These are phyloP conservation scores for Cephonodes hylas DNA, from an alignment of 2,888 invertebrate species.

Conservation along the genomic window DNA sequence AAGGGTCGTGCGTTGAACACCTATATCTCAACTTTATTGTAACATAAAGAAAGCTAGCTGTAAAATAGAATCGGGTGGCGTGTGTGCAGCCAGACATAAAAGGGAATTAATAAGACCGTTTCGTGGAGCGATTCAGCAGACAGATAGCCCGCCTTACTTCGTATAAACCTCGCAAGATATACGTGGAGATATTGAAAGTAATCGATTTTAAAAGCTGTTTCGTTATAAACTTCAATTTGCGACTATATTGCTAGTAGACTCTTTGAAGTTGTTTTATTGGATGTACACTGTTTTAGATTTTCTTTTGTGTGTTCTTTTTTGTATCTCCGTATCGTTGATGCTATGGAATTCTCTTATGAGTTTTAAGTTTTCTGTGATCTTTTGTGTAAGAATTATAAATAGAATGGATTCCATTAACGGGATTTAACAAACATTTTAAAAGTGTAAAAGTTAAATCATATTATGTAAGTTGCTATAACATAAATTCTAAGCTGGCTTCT, in stretches of 20 bases:
- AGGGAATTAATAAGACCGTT: slow-evolving; percentile 78
- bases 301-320: background rate
- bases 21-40: slow-evolving; percentile 65
- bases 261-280: slow-evolving; percentile 31
- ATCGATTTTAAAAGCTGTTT: slow-evolving; percentile 64
- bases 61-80: slow-evolving; percentile 50
- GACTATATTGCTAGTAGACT: slow-evolving; percentile 33
- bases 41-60: slow-evolving; percentile 74
- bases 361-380: background rate
- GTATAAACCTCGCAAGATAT: slow-evolving; percentile 53
- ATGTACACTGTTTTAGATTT: slow-evolving; percentile 21
- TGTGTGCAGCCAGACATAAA: slow-evolving; percentile 68
- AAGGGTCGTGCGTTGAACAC: slow-evolving; percentile 41
- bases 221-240: slow-evolving; percentile 45
- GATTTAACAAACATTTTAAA: no score
- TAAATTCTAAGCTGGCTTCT: no score
- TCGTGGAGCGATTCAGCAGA: slow-evolving; percentile 64
- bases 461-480: no score
- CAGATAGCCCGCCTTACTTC: slow-evolving; percentile 49
- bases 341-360: background rate
- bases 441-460: no score
- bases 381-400: background rate
- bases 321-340: background rate
- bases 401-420: no score
- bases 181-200: slow-evolving; percentile 70